These are phyloP conservation scores for Camelus dromedarius DNA, from an alignment of 2,113 vertebrate genomes.

Conservation along the genomic window DNA sequence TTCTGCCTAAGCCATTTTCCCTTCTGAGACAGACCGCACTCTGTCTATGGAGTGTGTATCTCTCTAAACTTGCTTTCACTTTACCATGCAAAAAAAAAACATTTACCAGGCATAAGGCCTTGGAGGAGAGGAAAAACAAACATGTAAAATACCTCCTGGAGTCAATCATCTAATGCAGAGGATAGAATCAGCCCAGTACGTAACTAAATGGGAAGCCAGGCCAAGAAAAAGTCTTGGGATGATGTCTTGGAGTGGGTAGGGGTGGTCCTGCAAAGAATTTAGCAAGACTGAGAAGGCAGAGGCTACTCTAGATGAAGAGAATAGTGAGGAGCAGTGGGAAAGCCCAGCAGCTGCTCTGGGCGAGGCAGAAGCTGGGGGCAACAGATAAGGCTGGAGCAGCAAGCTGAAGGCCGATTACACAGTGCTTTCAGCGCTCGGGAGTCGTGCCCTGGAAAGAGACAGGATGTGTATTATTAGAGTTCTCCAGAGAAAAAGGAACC, in stretches of 20 bases:
- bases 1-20: too few species aligned
- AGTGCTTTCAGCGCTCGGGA: not conserved
- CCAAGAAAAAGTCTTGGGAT: not conserved
- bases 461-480: not conserved
- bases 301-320: not conserved
- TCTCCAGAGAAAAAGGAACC: slow-evolving; percentile 11
- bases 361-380: not conserved
- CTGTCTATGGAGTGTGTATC: too few species aligned
- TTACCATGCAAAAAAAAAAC: not conserved
- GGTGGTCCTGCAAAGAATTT: not conserved
- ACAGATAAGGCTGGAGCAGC: not conserved
- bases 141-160: not conserved
- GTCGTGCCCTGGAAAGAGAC: not conserved
- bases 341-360: not conserved
- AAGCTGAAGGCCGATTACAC: not conserved
- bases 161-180: not conserved
- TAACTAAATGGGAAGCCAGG: not conserved
- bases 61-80: too few species aligned
- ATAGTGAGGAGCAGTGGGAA: not conserved
- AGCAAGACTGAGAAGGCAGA: not conserved
- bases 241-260: not conserved
- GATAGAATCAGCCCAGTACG: not conserved
- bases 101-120: not conserved
- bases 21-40: too few species aligned
- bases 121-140: not conserved